phyloP scores from a whole-genome alignment of 1,140 invertebrate genomes.

The Drosophila ironensis region DNA sequence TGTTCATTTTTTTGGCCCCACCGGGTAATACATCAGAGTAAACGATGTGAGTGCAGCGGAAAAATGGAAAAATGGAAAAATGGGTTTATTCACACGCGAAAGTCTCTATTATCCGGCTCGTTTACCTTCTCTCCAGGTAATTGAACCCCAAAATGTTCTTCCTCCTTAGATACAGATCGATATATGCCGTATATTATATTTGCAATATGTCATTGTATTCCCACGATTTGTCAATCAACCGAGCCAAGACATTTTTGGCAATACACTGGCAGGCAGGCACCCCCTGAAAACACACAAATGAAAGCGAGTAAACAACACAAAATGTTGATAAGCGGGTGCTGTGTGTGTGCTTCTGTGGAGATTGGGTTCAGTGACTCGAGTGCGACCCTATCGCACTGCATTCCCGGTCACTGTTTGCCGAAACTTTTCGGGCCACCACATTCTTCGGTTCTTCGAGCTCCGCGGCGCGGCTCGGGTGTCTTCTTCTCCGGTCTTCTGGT shows the following conservation, averaged over 20 bases:
- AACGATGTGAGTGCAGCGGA: conserved; percentile 50
- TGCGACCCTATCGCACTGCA: conserved; percentile 40
- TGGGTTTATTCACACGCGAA: conserved; percentile 61
- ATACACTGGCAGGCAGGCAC: conserved; percentile 23
- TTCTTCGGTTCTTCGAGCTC: conserved; percentile 9
- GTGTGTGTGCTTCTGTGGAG: conserved; percentile 21
- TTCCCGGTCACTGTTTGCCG: conserved; percentile 14
- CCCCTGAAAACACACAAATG: neutral
- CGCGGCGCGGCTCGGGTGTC: neutral
- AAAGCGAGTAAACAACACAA: conserved; percentile 14
- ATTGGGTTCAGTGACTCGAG: conserved; percentile 43
- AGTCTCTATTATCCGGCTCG: conserved; percentile 47
- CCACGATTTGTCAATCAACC: conserved; percentile 41
- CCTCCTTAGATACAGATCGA: conserved; percentile 13
- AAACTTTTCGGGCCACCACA: conserved; percentile 33
- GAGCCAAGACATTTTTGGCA: conserved; percentile 19
- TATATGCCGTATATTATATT: neutral
- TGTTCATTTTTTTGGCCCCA: conserved; percentile 42
- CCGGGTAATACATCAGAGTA: conserved; percentile 69
- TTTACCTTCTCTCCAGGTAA: conserved; percentile 49
- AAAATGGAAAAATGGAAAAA: too few species aligned
- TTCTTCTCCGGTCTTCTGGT: conserved; percentile 13
- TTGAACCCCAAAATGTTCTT: conserved; percentile 32
- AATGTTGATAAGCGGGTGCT: conserved; percentile 30
- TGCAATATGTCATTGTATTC: conserved; percentile 38